These are phyloP conservation scores for Heterochromis multidens DNA, from an alignment of 2,113 vertebrate species.

Conservation along the genomic window DNA sequence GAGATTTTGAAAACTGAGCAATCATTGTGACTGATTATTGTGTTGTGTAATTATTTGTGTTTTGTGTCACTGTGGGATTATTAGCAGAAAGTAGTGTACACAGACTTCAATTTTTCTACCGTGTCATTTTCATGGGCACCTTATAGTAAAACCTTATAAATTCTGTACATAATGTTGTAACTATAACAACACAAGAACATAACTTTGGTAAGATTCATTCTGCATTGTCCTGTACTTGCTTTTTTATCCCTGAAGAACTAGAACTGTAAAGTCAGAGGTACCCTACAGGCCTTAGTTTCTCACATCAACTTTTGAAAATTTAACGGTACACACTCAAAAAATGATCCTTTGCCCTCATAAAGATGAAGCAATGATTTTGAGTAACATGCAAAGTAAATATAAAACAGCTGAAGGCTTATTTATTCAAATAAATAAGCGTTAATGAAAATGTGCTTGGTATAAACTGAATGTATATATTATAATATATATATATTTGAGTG, in stretches of 20 bases:
- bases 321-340: too few relatives aligned
- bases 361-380: too few relatives aligned
- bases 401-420: too few relatives aligned
- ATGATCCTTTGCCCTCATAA: too few relatives aligned
- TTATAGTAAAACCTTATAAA: too few relatives aligned
- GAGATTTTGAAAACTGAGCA: not conserved
- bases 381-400: too few relatives aligned
- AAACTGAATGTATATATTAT: too few relatives aligned
- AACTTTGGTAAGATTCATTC: not conserved
- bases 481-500: too few relatives aligned
- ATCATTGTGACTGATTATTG: not conserved
- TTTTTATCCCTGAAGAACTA: not conserved
- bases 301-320: not conserved
- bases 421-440: too few relatives aligned
- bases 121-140: too few relatives aligned
- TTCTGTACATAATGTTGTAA: not conserved
- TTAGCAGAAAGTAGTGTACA: not conserved
- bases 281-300: not conserved
- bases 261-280: not conserved
- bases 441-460: too few relatives aligned
- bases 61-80: not conserved
- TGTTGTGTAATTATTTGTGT: not conserved
- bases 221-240: not conserved
- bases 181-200: not conserved
- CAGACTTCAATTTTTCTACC: not conserved